A percentile compares a stretch with the other conserved stretches of the same genome.
phyloP scores from a whole-genome alignment of 2,113 vertebrate genomes.

The Labeo rohita region DNA sequence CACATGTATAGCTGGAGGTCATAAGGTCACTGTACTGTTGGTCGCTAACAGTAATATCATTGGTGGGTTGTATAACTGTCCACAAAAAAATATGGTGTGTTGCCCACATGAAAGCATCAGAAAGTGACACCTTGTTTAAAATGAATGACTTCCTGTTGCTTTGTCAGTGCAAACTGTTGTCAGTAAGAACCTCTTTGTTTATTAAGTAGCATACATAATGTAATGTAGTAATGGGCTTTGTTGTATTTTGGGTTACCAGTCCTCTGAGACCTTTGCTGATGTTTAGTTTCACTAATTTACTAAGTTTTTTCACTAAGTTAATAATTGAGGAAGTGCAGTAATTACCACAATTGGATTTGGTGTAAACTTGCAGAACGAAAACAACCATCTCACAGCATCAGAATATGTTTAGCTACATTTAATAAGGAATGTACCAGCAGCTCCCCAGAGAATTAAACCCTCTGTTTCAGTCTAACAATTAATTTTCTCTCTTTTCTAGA shows the following conservation, averaged over 20 bases:
- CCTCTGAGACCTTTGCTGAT: not conserved
- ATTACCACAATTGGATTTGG: not conserved
- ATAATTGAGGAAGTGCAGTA: not conserved
- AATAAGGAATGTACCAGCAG: not conserved
- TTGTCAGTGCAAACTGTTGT: not conserved
- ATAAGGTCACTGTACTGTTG: not conserved
- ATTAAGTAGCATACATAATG: not conserved
- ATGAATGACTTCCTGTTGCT: not conserved
- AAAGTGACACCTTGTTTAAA: not conserved
- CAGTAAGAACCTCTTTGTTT: not conserved
- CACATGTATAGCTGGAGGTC: not conserved
- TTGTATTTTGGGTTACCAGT: not conserved
- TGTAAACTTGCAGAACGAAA: not conserved
- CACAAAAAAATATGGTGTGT: not conserved
- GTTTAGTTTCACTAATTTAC: not conserved
- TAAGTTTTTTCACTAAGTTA: not conserved
- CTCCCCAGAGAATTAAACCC: not conserved
- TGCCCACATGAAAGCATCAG: not conserved
- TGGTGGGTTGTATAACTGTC: not conserved
- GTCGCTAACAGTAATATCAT: not conserved
- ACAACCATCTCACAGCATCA: not conserved
- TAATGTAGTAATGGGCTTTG: not conserved
- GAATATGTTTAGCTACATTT: constrained; percentile 6
- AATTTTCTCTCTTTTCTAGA: not conserved
- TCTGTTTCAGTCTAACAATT: not conserved